phyloP scores from a whole-genome alignment of 2,113 vertebrate species.

The Ceuthmochares aereus region DNA sequence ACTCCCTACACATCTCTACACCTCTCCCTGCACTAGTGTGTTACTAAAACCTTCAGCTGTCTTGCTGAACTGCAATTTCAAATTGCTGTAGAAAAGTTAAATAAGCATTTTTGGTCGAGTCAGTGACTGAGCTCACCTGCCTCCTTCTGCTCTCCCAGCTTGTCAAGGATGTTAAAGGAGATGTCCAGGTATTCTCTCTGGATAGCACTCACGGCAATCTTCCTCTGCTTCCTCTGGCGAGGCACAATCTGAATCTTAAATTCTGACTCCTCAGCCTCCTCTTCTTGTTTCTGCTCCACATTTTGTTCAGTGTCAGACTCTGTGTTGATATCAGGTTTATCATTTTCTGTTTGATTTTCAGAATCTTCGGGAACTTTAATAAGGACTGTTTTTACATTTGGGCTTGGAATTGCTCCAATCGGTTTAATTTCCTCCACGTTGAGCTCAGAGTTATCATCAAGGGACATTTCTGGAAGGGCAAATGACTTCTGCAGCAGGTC shows the following conservation, averaged over 20 bases:
- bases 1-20: not conserved
- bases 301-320: slow-evolving; percentile 87
- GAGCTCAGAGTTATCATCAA: slow-evolving; percentile 81
- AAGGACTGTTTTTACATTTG: slow-evolving; percentile 82
- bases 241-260: slow-evolving; percentile 99
- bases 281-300: slow-evolving; percentile 82
- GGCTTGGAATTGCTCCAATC: slow-evolving; percentile 66
- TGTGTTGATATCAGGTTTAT: slow-evolving; percentile 73
- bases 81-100: too few species aligned
- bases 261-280: slow-evolving; percentile 88
- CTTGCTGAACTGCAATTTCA: too few species aligned
- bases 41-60: not conserved
- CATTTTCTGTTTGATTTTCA: slow-evolving; percentile 79
- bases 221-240: slow-evolving; percentile 94
- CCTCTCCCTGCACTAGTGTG: not conserved
- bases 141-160: slow-evolving; percentile 87
- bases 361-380: slow-evolving; percentile 88
- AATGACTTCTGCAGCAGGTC: slow-evolving; percentile 90
- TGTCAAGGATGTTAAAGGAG: slow-evolving; percentile 94
- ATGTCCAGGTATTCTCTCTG: slow-evolving; percentile 99
- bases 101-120: not conserved
- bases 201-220: slow-evolving; percentile 98
- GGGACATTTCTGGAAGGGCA: slow-evolving; percentile 86
- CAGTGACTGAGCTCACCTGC: slow-evolving; percentile 80
- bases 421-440: slow-evolving; percentile 71